These are phyloP conservation scores for Hydropsyche tenuis DNA, from an alignment of 1,140 invertebrate genomes.

Conservation along the genomic window DNA sequence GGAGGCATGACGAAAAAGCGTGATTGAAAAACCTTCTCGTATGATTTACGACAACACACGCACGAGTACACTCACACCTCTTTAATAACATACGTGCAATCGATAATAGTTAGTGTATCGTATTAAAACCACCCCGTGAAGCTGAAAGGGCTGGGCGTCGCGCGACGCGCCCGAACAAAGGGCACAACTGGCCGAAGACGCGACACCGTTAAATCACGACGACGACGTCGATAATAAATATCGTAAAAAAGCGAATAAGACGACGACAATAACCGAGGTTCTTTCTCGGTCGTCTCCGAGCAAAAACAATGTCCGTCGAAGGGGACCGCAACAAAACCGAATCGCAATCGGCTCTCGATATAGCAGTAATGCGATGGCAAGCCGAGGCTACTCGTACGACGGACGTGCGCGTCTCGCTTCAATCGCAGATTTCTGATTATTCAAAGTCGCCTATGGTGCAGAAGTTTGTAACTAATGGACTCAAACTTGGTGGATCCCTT, in stretches of 20 bases:
- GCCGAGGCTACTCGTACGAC: background rate
- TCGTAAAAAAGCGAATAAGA: background rate
- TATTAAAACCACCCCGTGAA: constrained; percentile 6
- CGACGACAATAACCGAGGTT: background rate
- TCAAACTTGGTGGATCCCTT: background rate
- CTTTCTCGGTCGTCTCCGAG: too few relatives aligned
- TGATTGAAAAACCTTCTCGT: constrained; percentile 41
- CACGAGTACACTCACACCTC: background rate
- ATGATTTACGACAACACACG: constrained; percentile 39
- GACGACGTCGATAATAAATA: constrained; percentile 23
- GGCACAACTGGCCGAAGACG: too few relatives aligned
- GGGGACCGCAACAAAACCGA: background rate
- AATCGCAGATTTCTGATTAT: constrained; percentile 32
- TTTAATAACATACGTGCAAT: too few relatives aligned
- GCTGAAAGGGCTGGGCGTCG: too few relatives aligned
- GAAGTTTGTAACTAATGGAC: background rate
- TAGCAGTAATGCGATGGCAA: background rate
- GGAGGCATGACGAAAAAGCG: constrained; percentile 36
- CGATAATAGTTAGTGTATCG: background rate
- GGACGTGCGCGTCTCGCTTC: constrained; percentile 19
- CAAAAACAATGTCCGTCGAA: constrained; percentile 8
- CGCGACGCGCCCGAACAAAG: constrained; percentile 29
- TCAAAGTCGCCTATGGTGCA: constrained; percentile 6
- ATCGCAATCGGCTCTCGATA: background rate
- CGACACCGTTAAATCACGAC: constrained; percentile 35